A percentile compares a stretch with the other conserved stretches of the same genome.
These are phyloP conservation scores for Crotophaga sulcirostris DNA, from an alignment of 2,113 vertebrate species.

Conservation along the genomic window DNA sequence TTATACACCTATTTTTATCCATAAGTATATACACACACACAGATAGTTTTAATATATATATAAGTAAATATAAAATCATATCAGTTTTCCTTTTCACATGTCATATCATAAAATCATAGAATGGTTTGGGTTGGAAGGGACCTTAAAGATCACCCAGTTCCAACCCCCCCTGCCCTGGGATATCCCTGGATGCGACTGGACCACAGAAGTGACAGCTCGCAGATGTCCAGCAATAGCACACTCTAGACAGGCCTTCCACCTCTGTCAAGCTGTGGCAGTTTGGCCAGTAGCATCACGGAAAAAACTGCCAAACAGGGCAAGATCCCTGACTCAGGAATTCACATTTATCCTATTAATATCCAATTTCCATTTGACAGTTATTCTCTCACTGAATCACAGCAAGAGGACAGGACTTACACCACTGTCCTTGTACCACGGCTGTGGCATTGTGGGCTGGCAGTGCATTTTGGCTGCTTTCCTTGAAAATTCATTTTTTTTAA, in stretches of 20 bases:
- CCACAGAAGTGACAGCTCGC: background rate
- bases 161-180: no score
- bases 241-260: background rate
- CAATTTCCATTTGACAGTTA: background rate
- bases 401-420: fast-evolving
- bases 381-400: background rate
- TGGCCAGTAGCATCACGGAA: background rate
- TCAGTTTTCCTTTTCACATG: background rate
- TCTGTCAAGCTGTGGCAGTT: background rate
- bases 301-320: background rate
- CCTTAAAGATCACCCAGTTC: no score
- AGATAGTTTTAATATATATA: background rate
- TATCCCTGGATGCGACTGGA: fast-evolving
- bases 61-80: background rate
- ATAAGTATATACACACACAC: background rate
- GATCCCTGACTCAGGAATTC: background rate
- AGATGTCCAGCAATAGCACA: background rate
- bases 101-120: background rate
- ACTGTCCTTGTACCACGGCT: background rate
- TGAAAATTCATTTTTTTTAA: background rate
- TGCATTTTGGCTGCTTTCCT: background rate
- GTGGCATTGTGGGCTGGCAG: background rate
- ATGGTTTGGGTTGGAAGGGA: no score
- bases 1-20: background rate
- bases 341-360: background rate